Evolutionary conservation across 1,140 invertebrate species (phyloP).

Genomic region (Muscidifurax raptorellus): DNA sequence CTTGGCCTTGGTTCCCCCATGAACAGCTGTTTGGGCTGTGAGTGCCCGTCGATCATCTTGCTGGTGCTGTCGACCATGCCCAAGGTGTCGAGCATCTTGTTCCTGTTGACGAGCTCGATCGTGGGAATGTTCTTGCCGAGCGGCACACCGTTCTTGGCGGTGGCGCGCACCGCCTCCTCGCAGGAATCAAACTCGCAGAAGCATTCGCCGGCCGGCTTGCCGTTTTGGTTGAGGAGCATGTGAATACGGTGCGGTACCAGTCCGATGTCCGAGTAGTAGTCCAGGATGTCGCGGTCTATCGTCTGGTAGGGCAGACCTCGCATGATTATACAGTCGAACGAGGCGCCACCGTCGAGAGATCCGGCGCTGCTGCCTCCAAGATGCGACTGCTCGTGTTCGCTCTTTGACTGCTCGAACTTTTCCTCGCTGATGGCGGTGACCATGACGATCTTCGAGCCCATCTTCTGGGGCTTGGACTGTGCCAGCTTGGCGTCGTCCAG

Average conservation of each 20-base stretch:
- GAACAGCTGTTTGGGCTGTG: conserved; percentile 54
- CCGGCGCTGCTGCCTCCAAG: not conserved
- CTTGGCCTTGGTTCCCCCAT: conserved; percentile 66
- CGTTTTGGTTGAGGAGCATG: conserved; percentile 82
- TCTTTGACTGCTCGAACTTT: conserved; percentile 76
- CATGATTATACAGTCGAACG: conserved; percentile 82
- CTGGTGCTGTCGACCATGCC: conserved; percentile 63
- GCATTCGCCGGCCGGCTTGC: conserved; percentile 86
- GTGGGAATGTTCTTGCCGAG: conserved; percentile 81
- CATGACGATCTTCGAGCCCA: conserved; percentile 77
- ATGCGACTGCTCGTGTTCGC: conserved; percentile 66
- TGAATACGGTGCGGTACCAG: conserved; percentile 86
- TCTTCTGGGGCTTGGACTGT: conserved; percentile 74
- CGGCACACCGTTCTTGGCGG: conserved; percentile 82
- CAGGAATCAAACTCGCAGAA: conserved; percentile 87
- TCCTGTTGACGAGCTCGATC: conserved; percentile 81
- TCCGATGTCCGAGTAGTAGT: conserved; percentile 87
- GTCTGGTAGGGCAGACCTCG: conserved; percentile 85
- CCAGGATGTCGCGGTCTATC: conserved; percentile 85
- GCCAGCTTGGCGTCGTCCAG: conserved; percentile 82
- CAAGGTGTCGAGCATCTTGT: conserved; percentile 76
- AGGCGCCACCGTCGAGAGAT: conserved; percentile 2
- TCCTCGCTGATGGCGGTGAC: conserved; percentile 75
- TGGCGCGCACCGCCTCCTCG: conserved; percentile 83
- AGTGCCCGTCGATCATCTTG: conserved; percentile 54